Base-by-base conservation (phyloP, 2,113 vertebrate genomes). In the Larimichthys polyactis region DNA sequence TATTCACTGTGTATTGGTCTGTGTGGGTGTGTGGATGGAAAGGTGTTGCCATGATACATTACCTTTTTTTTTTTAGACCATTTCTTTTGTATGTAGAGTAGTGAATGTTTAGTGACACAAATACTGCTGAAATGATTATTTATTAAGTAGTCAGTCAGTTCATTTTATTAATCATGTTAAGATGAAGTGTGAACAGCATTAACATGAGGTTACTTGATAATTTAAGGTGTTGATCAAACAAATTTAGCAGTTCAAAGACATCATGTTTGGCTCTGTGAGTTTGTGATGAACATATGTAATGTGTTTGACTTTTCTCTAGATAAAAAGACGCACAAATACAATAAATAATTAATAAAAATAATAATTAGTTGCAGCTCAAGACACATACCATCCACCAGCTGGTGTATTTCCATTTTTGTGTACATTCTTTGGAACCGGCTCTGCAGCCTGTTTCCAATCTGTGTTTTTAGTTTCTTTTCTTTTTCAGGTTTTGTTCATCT, bases 21-120 rank as follows among this genome's bases (percentile, higher is more conserved):
- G 79, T 79, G 89, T 86, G 81, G 82, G 87, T 43, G 87, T 71
- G 62, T 52, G 63, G 79, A 84, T 72, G 73, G 58, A 80, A 75
- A 74, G 70, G 46, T 88, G 70, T 48, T 46, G 49, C 43, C 43
- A 55, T 68, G 70, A 69, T 78, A 82, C 17, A 79, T 71, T 67
- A 67, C 64, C 72, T 59, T 67, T 84, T 65, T 82, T 32, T 78
- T 78, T 32, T 82, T 24, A 54, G 16, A 85, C n/a, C 7, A 55
- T 32, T 52, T 20, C 55, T 76, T 43, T 44, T n/a, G 49, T 15
- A 52, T 19, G 49, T 9, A 52, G 48, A 48, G 11, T 49, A 70
- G 43, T 19, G 19, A n/a, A 10, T 51, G 5, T 36, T 60, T 49
- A 67, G 19, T 72, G n/a, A 57, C n/a, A 70, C 51, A 32, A 54